Percentiles rank a stretch among this genome's conserved stretches.
phyloP scores from a whole-genome alignment of 2,797 vertebrate genomes.

The Podargus strigoides region DNA sequence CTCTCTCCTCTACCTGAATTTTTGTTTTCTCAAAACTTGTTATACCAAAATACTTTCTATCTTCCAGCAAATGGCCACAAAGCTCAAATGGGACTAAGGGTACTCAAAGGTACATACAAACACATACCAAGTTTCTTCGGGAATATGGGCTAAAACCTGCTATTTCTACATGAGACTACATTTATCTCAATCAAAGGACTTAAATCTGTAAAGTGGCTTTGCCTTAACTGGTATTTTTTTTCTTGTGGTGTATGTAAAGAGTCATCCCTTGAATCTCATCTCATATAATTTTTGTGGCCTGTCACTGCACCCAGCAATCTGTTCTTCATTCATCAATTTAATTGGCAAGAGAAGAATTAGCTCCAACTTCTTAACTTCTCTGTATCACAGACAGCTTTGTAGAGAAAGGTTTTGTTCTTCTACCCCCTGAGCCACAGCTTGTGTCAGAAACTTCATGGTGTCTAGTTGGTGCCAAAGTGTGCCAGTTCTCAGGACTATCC shows the following conservation, averaged over 20 bases:
- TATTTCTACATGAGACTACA: neutral
- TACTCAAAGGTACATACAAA: neutral
- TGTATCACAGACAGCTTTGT: neutral
- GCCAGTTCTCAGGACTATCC: accelerated
- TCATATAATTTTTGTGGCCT: neutral
- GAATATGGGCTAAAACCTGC: neutral
- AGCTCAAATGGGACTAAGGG: neutral
- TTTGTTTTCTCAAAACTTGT: neutral
- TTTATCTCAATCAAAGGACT: neutral
- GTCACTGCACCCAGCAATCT: neutral
- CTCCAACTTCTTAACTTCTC: neutral
- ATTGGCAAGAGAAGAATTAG: neutral
- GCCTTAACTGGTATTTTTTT: neutral
- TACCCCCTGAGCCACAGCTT: neutral
- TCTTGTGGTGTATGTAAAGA: neutral
- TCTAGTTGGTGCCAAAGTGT: neutral
- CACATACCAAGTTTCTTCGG: neutral
- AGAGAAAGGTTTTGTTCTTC: neutral
- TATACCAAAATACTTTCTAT: neutral
- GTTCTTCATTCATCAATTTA: neutral
- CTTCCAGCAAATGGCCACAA: neutral
- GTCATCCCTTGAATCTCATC: neutral
- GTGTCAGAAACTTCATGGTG: accelerated
- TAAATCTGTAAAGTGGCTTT: neutral
- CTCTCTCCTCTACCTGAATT: neutral